A percentile compares a stretch with the other conserved stretches of the same genome.
Evolutionary conservation across 1,140 invertebrate genomes (phyloP).

Genomic region (Drosophila carrolli): DNA sequence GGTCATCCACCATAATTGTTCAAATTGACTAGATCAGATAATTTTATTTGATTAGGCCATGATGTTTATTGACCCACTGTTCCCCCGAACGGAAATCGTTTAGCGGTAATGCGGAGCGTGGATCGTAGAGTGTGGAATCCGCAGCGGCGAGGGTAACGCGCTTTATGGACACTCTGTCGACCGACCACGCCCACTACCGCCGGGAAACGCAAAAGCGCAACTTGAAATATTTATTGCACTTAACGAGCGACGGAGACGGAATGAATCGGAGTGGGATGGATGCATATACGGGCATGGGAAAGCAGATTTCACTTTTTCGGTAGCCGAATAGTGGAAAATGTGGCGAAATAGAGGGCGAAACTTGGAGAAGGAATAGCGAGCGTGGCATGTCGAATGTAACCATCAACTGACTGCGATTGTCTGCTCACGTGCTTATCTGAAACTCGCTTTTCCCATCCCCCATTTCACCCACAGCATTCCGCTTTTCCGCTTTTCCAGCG

Average conservation of each 20-base stretch:
- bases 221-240: slow-evolving; percentile 81
- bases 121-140: slow-evolving; percentile 17
- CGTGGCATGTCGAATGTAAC: slow-evolving; percentile 50
- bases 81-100: slow-evolving; percentile 41
- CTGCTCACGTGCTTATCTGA: slow-evolving; percentile 78
- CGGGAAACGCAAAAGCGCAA: slow-evolving; percentile 71
- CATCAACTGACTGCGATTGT: slow-evolving; percentile 51
- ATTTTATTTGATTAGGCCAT: not conserved
- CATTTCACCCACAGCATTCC: slow-evolving; percentile 3
- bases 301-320: slow-evolving; percentile 71
- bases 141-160: slow-evolving; percentile 24
- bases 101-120: slow-evolving; percentile 46
- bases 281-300: slow-evolving; percentile 41
- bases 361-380: slow-evolving; percentile 17
- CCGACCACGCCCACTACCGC: slow-evolving; percentile 55
- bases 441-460: slow-evolving; percentile 38
- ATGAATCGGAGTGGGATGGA: slow-evolving; percentile 14
- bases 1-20: too few species aligned
- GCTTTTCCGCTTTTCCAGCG: slow-evolving; percentile 19
- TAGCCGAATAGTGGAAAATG: slow-evolving; percentile 51
- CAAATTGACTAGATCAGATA: not conserved
- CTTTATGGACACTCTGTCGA: slow-evolving; percentile 70
- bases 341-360: not conserved
- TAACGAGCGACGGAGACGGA: slow-evolving; percentile 43
- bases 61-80: slow-evolving; percentile 4